These are phyloP conservation scores for Trilocha varians DNA, from an alignment of 2,888 invertebrate genomes.

Conservation along the genomic window DNA sequence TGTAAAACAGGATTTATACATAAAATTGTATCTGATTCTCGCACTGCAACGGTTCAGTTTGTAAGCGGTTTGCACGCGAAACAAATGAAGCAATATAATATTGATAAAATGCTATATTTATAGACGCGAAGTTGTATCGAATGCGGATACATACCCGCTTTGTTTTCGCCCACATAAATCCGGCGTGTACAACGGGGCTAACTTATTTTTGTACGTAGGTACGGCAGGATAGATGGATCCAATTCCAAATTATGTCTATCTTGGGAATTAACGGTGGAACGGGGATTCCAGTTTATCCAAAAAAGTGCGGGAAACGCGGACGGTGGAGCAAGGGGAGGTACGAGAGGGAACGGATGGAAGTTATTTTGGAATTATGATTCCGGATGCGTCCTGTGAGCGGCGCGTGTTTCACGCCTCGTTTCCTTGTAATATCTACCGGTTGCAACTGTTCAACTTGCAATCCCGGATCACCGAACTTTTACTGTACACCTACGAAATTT, in stretches of 20 bases:
- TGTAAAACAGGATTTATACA: conserved; percentile 23
- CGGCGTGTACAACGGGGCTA: conserved; percentile 39
- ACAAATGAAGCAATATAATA: conserved; percentile 2
- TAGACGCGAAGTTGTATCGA: conserved; percentile 26
- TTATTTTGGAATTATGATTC: conserved; percentile 74
- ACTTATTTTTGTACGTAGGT: conserved; percentile 68
- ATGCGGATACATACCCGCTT: conserved; percentile 32
- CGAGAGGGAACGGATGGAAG: conserved; percentile 51
- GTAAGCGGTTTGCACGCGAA: neutral
- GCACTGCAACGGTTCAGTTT: neutral
- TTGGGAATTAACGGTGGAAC: conserved; percentile 72
- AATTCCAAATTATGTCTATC: conserved; percentile 75
- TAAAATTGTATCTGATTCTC: neutral
- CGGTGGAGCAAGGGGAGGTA: conserved; percentile 28
- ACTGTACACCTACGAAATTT: neutral
- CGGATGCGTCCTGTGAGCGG: conserved; percentile 63
- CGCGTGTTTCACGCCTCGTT: conserved; percentile 70
- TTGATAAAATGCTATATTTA: conserved; percentile 17
- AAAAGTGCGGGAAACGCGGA: conserved; percentile 44
- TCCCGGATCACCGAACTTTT: conserved; percentile 3
- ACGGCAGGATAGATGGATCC: conserved; percentile 71
- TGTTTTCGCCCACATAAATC: conserved; percentile 63
- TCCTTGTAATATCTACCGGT: conserved; percentile 51
- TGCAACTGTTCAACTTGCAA: conserved; percentile 51
- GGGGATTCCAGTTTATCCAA: conserved; percentile 71